These are phyloP conservation scores for Nymphalis polychloros DNA, from an alignment of 2,888 invertebrate species.

Conservation along the genomic window DNA sequence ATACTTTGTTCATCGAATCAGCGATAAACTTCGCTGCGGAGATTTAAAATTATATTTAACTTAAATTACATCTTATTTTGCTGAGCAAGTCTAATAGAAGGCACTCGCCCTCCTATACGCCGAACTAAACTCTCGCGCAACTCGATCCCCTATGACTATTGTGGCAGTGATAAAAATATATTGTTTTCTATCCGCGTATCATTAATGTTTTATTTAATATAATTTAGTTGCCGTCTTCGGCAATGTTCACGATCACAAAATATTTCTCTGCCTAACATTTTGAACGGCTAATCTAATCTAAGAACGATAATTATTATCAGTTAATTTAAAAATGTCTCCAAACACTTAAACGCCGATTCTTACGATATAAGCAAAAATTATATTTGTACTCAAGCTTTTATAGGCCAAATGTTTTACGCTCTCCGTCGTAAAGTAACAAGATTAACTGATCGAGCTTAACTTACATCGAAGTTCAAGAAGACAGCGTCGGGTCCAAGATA, in stretches of 20 bases:
- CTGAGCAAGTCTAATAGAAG: conserved; percentile 51
- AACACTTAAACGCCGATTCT: conserved; percentile 34
- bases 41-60: conserved; percentile 39
- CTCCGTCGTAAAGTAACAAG: conserved; percentile 5
- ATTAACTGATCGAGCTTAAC: conserved; percentile 47
- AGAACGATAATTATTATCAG: conserved; percentile 36
- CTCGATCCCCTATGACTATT: conserved; percentile 55
- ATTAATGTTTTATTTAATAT: conserved; percentile 39
- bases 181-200: conserved; percentile 41
- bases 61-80: conserved; percentile 42
- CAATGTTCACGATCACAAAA: conserved; percentile 62
- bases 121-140: conserved; percentile 26
- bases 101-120: conserved; percentile 32
- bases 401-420: conserved; percentile 52
- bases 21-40: conserved; percentile 22
- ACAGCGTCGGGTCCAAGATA: conserved; percentile 13
- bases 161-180: conserved; percentile 79
- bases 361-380: conserved; percentile 44
- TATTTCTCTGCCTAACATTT: conserved; percentile 64
- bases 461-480: conserved; percentile 13
- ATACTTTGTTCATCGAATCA: conserved; percentile 31
- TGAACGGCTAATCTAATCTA: conserved; percentile 53
- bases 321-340: conserved; percentile 36
- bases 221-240: conserved; percentile 53
- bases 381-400: conserved; percentile 67